phyloP scores from a whole-genome alignment of 2,113 vertebrate genomes.

The Patagioenas fasciata region DNA sequence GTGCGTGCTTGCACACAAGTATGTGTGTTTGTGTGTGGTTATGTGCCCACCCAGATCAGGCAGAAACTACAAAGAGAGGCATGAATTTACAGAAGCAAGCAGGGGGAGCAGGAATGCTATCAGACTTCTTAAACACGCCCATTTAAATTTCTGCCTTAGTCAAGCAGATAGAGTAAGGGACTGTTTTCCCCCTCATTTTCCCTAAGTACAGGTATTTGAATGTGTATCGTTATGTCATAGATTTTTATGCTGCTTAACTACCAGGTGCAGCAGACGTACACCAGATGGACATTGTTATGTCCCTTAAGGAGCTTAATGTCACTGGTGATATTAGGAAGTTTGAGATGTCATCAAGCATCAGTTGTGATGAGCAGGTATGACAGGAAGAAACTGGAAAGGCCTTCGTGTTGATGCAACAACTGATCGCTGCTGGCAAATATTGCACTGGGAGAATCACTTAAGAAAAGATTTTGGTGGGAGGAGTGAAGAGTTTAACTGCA shows the following conservation, averaged over 20 bases:
- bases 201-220: background rate
- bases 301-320: background rate
- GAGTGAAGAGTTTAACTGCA: background rate
- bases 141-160: background rate
- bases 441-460: background rate
- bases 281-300: background rate
- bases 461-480: background rate
- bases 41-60: background rate
- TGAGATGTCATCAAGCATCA: background rate
- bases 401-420: background rate
- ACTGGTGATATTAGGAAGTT: background rate
- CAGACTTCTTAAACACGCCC: background rate
- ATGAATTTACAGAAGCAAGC: background rate
- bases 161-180: background rate
- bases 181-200: background rate
- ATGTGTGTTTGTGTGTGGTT: background rate
- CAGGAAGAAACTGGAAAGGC: background rate
- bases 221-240: background rate
- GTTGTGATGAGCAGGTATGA: background rate
- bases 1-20: accelerated
- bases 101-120: background rate
- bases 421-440: background rate
- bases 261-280: background rate
- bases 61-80: background rate
- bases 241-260: background rate